Base-by-base conservation (phyloP, 1,140 invertebrate genomes). In the Neodiprion pinetum region DNA sequence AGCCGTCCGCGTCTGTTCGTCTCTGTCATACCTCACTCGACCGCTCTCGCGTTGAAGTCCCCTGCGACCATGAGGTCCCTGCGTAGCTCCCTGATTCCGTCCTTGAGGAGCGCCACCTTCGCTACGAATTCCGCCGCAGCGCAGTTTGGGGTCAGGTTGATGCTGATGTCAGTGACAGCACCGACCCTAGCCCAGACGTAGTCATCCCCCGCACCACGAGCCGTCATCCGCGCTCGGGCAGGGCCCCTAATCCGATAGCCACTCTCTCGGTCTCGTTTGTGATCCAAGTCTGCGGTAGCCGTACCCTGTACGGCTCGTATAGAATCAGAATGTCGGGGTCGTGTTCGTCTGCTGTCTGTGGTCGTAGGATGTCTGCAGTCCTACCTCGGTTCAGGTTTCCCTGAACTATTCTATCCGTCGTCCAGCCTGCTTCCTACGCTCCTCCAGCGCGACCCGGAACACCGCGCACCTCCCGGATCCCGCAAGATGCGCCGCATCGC, bases 11-110 rank as follows among this genome's bases (percentile, higher is more conserved):
- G 17, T 21, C 17, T 21, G 17, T 21, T 21, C 28, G 69, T 71
- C 47, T 1, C 69, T 50, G 74, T 72, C 74, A 75, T 75, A 8
- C 72, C 68, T 69, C 72, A 76, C 72, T 76, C 72, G 72, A 72
- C 49, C 12, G 72, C 75, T 21, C 17, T 21, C 17, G 17, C 17
- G 17, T 21, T 21, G 17, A 21, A 21, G 17, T 21, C 0, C 17
- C 47, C 69, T 76, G 72, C 72, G 1, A 76, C 70, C 21, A 74
- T 48, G 14, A 75, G n/a, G 53, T 72, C 74, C 11, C 70, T 71
- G 40, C 53, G 48, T 67, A 75, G 70, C 40, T 72, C 70, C 61
- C 74, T 72, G 23, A 75, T 5, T 49, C 70, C 70, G 71, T 75
- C 70, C 67, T 75, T 70, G 12, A 75, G 74, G 74, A 65, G 49